These are phyloP conservation scores for Gymnorhina tibicen DNA, from an alignment of 2,113 vertebrate species.

Conservation along the genomic window DNA sequence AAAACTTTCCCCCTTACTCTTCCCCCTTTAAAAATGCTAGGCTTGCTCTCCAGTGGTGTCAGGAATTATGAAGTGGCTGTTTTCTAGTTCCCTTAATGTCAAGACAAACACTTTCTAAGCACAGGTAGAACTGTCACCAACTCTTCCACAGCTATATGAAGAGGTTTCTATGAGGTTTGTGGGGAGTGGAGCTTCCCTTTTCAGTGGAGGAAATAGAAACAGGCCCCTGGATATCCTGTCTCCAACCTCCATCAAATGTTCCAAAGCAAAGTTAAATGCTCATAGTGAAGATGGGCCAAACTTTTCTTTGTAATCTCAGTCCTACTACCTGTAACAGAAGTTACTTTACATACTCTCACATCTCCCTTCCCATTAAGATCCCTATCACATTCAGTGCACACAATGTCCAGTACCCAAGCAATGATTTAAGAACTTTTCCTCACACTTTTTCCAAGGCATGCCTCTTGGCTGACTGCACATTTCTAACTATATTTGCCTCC, in stretches of 20 bases:
- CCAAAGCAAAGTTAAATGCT: neutral
- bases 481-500: neutral
- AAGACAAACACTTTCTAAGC: neutral
- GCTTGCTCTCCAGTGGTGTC: neutral
- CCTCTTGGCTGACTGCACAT: neutral
- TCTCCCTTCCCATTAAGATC: neutral
- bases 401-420: neutral
- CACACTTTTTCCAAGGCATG: neutral
- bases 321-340: neutral
- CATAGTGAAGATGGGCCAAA: neutral
- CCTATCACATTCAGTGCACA: neutral
- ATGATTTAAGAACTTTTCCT: neutral
- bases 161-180: neutral
- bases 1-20: neutral
- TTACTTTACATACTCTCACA: neutral
- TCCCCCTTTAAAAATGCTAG: constrained; percentile 1
- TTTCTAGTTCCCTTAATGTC: neutral
- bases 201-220: neutral
- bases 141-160: neutral
- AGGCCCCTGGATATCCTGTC: neutral
- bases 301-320: neutral
- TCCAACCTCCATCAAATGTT: neutral
- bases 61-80: neutral
- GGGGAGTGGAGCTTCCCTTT: neutral
- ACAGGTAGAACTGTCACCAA: neutral